Conservation (phyloP, 1,140 invertebrate species). For the Zaprionus davidi region DNA sequence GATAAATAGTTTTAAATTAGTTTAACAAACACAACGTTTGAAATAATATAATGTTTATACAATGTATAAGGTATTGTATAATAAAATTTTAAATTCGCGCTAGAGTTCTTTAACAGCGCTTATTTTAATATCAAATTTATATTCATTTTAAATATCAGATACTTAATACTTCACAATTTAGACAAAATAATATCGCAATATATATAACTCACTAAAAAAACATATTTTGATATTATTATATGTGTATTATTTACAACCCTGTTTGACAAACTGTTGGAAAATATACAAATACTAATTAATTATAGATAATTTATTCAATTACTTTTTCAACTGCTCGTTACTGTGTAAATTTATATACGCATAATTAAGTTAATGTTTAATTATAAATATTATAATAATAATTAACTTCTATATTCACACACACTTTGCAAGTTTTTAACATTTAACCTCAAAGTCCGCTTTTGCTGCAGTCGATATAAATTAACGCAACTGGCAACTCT, state of each 20-base stretch:
- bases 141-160: too few species aligned
- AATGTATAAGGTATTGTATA: neutral
- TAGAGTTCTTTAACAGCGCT: too few species aligned
- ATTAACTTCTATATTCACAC: neutral
- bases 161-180: too few species aligned
- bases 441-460: constrained; percentile 5
- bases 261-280: too few species aligned
- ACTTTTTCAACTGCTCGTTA: neutral
- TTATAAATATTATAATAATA: neutral
- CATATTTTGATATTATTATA: too few species aligned
- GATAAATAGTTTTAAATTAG: neutral
- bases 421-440: neutral
- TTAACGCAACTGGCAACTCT: constrained; percentile 38
- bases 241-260: too few species aligned
- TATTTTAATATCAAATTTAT: too few species aligned
- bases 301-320: too few species aligned
- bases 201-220: too few species aligned
- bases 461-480: constrained; percentile 16
- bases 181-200: too few species aligned
- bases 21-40: too few species aligned
- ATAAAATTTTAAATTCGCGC: neutral
- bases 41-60: neutral
- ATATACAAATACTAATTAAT: too few species aligned
- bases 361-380: neutral
- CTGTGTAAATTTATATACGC: neutral